A percentile compares a stretch with the other conserved stretches of the same genome.
Evolutionary conservation across 2,888 invertebrate species (phyloP).

Genomic region (Phaedon cochleariae): DNA sequence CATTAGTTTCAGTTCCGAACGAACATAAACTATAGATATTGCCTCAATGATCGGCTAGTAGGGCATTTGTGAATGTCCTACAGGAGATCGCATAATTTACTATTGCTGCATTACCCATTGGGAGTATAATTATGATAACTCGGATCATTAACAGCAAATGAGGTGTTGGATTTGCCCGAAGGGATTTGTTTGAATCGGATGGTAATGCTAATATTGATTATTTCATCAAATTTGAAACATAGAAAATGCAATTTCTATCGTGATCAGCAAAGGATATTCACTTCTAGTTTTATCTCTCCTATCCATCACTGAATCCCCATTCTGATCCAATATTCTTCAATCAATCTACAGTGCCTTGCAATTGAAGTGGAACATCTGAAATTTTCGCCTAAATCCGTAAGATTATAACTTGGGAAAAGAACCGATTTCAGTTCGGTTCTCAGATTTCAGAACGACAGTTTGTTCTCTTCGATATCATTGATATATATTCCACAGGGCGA

Average conservation of each 20-base stretch:
- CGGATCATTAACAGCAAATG: not conserved
- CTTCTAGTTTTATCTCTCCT: too few species aligned
- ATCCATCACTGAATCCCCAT: too few species aligned
- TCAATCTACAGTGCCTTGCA: too few species aligned
- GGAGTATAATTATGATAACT: not conserved
- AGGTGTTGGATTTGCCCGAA: not conserved
- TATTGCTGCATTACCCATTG: not conserved
- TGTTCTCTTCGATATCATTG: too few species aligned
- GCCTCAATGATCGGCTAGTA: not conserved
- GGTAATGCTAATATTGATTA: not conserved
- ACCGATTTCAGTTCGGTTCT: too few species aligned
- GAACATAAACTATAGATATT: not conserved
- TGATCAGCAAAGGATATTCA: too few species aligned
- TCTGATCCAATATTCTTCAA: too few species aligned
- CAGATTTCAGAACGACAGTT: too few species aligned
- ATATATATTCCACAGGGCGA: too few species aligned
- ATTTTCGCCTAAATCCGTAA: too few species aligned
- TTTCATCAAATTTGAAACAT: not conserved
- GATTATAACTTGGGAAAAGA: too few species aligned
- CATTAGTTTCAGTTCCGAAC: not conserved
- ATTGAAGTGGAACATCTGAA: too few species aligned
- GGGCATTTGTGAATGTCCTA: not conserved
- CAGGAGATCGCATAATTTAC: not conserved
- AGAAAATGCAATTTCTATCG: not conserved
- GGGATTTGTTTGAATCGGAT: not conserved